Evolutionary conservation across 2,888 invertebrate genomes (phyloP), one percentile per base, ranked within the genome.

Genomic region (Melieria omissa): DNA sequence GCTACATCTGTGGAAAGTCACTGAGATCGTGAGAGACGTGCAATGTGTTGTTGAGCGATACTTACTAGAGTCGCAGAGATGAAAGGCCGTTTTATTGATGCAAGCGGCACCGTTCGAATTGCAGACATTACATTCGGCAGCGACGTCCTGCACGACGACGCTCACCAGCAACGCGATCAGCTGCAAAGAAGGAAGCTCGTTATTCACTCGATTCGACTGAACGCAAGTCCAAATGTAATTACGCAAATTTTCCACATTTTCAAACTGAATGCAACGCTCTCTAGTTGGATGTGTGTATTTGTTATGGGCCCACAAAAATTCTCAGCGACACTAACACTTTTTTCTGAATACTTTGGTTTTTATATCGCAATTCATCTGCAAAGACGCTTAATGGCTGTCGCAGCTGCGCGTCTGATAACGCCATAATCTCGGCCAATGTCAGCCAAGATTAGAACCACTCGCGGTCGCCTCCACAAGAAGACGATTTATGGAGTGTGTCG

Each of bases 1-100:
- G 77, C 45, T 1, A 71, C 57, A 4, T 71, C 81, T 83, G 9
- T 7, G 29, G 66, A 45, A 42, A 49, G 49, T 45, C 45, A 54
- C 10, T 44, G 52, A 0, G 4, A 41, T 41, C 10, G 4, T 9
- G 4, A 12, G 41, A 10, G 12, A 10, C 14, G 29, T 8, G 16
- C 54, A 16, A 16, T 2, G 29, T 29, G 44, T n/a, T 12, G 49
- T 44, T 12, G 54, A 55, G 44, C 41, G 9, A 3, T 47, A 64
- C 78, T 77, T 75, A 84, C 85, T 77, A 77, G 80, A 74, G 41
- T 47, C 49, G 71, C 85, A 85, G 0, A 79, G 0, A 10, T 77
- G 74, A 47, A 79, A 83, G 3, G 76, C 55, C 1, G 41, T 78
- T 12, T 75, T 72, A 47, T 64, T 71, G 4, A 76, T 44, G 69